Base-by-base conservation (phyloP, 1,140 invertebrate species). In the Melipona quadrifasciata region DNA sequence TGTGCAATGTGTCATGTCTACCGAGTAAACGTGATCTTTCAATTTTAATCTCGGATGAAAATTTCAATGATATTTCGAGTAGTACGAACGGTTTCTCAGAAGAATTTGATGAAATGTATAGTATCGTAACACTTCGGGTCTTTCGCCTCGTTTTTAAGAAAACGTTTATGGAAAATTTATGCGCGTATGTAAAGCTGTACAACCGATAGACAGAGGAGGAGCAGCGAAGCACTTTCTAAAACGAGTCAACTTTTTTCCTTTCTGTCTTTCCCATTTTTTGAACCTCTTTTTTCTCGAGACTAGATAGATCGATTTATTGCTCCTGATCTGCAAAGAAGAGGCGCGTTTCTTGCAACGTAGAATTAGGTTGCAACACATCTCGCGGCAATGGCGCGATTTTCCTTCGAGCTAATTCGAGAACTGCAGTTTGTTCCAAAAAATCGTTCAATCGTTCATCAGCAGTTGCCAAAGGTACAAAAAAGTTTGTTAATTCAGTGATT, bases 181-280 rank as follows among this genome's bases (percentile, higher is more conserved):
- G 55, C 3, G 24, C 21, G 12, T 39, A 24, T 39, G 68, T 24
- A 39, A 53, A 27, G 72, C 27, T n/a, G 17, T 34, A 57, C 24
- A 27, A 31, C 21, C 24, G 19, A n/a, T 51, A 12, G 31, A 1
- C 6, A 19, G 14, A 3, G 16, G 24, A 39, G 21, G 3, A 51
- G 51, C 14, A 39, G 12, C 55, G 21, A 8, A 70, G 65, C 34
- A 78, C 82, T 83, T 83, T 78, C 82, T 83, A 83, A 71, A 78
- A 83, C 75, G 39, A 67, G 82, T 71, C 16, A 5, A n/a, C n/a
- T n/a, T 24, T 27, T 67, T 74, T 82, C 65, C 61, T 21, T 67
- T 24, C 24, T 5, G 11, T 19, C 27, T 27, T 71, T 39, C 39
- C 19, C 27, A 53, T 58, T 78, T 78, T 31, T 67, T 6, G 16